These are phyloP conservation scores for Acanthosepion pharaonis DNA, from an alignment of 2,888 invertebrate species.

Conservation along the genomic window DNA sequence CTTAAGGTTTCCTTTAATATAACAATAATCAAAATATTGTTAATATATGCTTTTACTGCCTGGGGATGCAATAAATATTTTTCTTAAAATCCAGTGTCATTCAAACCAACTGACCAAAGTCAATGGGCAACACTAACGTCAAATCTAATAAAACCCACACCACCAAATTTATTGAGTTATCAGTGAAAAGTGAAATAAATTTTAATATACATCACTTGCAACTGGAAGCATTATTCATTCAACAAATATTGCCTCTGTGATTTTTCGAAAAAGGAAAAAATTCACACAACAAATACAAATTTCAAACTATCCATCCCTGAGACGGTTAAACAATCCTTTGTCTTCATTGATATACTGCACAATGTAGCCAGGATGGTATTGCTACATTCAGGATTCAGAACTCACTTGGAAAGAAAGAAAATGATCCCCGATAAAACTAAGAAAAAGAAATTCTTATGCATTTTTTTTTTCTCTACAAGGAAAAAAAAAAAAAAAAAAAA, in stretches of 20 bases:
- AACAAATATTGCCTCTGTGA: background rate
- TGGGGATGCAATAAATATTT: background rate
- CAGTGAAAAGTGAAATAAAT: background rate
- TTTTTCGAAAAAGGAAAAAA: background rate
- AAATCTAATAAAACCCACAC: too few relatives aligned
- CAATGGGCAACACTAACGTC: too few relatives aligned
- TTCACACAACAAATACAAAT: background rate
- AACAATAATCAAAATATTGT: background rate
- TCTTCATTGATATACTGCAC: conserved; percentile 38
- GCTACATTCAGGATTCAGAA: conserved; percentile 37
- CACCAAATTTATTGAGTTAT: too few relatives aligned
- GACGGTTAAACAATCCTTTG: conserved; percentile 46
- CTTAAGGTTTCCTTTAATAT: too few relatives aligned
- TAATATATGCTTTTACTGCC: background rate
- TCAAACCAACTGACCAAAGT: too few relatives aligned
- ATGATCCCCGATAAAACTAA: background rate
- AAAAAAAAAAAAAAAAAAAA: background rate
- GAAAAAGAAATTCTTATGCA: background rate
- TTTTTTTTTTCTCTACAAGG: background rate
- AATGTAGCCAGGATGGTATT: conserved; percentile 46
- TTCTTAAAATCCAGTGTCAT: too few relatives aligned
- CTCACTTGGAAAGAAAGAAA: background rate
- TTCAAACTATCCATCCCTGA: conserved; percentile 35
- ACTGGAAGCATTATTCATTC: conserved; percentile 44
- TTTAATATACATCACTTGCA: conserved; percentile 34